phyloP scores from a whole-genome alignment of 2,888 invertebrate genomes.

The Diachrysia chrysitis region DNA sequence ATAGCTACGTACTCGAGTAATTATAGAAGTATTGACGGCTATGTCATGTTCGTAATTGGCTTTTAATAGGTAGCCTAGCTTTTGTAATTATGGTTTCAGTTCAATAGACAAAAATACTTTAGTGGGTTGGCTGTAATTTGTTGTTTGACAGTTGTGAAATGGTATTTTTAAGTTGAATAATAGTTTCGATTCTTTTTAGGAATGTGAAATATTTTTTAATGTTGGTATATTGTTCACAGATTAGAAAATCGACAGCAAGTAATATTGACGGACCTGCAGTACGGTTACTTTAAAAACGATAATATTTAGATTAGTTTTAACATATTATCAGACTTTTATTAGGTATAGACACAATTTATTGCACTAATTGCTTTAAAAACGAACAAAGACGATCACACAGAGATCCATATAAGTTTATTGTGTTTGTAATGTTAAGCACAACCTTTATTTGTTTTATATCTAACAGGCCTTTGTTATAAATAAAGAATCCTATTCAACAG shows the following conservation, averaged over 20 bases:
- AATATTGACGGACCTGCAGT: no score
- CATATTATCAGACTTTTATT: no score
- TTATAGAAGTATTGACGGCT: constrained; percentile 48
- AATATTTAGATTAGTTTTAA: no score
- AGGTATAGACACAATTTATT: no score
- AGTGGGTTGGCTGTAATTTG: not conserved
- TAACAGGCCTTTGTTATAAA: not conserved
- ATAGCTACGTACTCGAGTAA: constrained; percentile 42
- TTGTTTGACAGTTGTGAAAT: not conserved
- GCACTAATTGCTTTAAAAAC: no score
- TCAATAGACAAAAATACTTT: constrained; percentile 18
- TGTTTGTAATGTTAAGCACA: not conserved
- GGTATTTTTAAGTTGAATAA: not conserved
- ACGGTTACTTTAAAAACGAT: no score
- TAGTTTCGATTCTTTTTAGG: not conserved
- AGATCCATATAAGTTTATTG: no score
- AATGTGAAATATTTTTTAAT: not conserved
- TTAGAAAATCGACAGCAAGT: no score
- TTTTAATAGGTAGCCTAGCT: constrained; percentile 47
- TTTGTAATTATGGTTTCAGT: constrained; percentile 38
- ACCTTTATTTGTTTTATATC: not conserved
- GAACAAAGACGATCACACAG: no score
- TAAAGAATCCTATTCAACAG: not conserved
- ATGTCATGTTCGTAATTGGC: constrained; percentile 50
- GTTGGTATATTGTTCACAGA: no score